Evolutionary conservation across 2,888 invertebrate genomes (phyloP).

Genomic region (Parnassius orleans): DNA sequence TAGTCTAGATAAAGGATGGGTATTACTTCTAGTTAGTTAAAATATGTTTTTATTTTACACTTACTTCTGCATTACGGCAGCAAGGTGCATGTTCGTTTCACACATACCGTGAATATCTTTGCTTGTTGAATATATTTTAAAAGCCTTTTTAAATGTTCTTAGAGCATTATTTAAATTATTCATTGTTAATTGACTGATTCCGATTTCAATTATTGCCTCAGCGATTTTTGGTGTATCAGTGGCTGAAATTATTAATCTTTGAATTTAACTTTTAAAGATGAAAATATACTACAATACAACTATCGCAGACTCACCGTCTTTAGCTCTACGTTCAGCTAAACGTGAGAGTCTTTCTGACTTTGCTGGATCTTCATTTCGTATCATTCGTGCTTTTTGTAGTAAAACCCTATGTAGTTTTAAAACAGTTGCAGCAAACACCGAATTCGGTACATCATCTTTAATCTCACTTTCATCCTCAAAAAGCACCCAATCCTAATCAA

Average conservation of each 20-base stretch:
- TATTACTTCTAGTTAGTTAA: too few relatives aligned
- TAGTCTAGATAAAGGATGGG: too few relatives aligned
- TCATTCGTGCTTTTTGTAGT: conserved; percentile 55
- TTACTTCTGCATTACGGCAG: conserved; percentile 78
- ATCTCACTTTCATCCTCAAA: conserved; percentile 48
- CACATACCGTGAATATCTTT: conserved; percentile 70
- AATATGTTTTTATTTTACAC: not conserved
- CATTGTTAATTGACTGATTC: conserved; percentile 72
- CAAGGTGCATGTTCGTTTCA: conserved; percentile 75
- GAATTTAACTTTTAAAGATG: too few relatives aligned
- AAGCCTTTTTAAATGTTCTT: conserved; percentile 71
- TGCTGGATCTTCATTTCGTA: conserved; percentile 55
- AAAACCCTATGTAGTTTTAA: conserved; percentile 65
- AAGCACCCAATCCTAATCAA: conserved; percentile 55
- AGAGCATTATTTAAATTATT: conserved; percentile 72
- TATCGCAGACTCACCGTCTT: conserved; percentile 58
- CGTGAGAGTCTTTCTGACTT: conserved; percentile 70
- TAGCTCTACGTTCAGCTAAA: conserved; percentile 76
- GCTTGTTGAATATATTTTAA: conserved; percentile 56
- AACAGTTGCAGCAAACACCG: conserved; percentile 69
- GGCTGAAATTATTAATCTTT: conserved; percentile 47
- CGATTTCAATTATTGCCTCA: conserved; percentile 77
- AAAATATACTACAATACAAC: not conserved
- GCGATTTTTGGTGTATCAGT: conserved; percentile 65
- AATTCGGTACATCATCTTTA: conserved; percentile 42